Evolutionary conservation across 2,888 invertebrate species (phyloP), one percentile per base, ranked within the genome.

Genomic region (Drosophila vallismaia): DNA sequence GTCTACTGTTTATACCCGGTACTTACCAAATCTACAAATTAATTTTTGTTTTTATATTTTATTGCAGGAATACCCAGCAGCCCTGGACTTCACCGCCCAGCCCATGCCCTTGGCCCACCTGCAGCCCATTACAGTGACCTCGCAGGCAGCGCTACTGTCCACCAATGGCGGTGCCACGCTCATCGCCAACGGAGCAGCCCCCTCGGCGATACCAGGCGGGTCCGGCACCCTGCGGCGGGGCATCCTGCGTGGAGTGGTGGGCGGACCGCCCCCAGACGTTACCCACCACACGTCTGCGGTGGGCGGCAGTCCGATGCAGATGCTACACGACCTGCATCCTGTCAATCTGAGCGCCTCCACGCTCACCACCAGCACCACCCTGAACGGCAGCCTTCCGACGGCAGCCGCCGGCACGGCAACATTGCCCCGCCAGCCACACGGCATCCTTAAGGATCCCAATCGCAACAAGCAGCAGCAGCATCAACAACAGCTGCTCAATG

Each of bases 401-500:
- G 80, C 88, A 31, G 83, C 87, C 52, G 59, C 86, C 33, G 33
- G 33, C 40, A 86, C 88, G 51, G 71, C 86, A 42, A 88, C 89
- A 36, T 78, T 90, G 72, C 88, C 90, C 14, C 94, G 94, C 82
- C 94, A 94, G 71, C 94, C 94, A 0, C 94, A 94, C 76, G 93
- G 94, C 29, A 94, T 94, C 73, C 92, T 94, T 5, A 94, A 94
- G 85, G 94, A 94, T 89, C 94, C 94, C 3, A 94, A 94, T 59
- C 92, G 94, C 36, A 93, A 93, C 87, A 93, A 94, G 83, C 92
- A 92, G 31, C 93, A 92, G 81, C 93, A 93, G 26, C 93, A 19
- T 19, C 19, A 93, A 91, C 48, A 93, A 92, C 42, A 93, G 91
- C 74, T 93, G 80, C 82, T 90, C 14, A 90, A 88, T 44, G 82